phyloP scores from a whole-genome alignment of 2,797 vertebrate species.

The Ambastaia sidthimunki region DNA sequence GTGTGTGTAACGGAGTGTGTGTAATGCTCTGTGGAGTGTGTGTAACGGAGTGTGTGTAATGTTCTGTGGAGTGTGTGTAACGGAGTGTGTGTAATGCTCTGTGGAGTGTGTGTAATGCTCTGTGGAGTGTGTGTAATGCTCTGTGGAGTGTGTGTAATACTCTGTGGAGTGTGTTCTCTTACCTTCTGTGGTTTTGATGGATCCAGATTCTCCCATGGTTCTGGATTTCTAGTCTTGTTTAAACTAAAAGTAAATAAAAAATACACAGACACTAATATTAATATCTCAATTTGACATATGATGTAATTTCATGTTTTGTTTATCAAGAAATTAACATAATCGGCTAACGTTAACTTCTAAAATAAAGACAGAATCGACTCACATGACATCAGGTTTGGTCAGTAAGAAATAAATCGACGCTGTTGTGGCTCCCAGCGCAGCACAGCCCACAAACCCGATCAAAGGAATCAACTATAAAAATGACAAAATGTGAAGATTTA shows the following conservation, averaged over 20 bases:
- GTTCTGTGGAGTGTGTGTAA: too few relatives aligned
- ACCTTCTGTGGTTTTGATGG: slow-evolving; percentile 88
- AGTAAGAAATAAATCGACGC: slow-evolving; percentile 76
- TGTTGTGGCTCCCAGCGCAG: slow-evolving; percentile 71
- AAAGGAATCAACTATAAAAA: slow-evolving; percentile 85
- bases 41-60: too few relatives aligned
- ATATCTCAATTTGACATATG: neutral
- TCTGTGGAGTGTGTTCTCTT: slow-evolving; percentile 40
- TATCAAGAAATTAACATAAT: neutral
- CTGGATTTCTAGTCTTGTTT: slow-evolving; percentile 81
- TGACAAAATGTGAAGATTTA: neutral
- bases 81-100: too few relatives aligned
- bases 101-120: too few relatives aligned
- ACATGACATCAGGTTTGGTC: slow-evolving; percentile 87
- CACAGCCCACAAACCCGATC: slow-evolving; percentile 70
- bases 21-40: too few relatives aligned
- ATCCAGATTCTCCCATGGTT: slow-evolving; percentile 88
- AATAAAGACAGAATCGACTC: slow-evolving; percentile 64
- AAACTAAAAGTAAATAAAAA: slow-evolving; percentile 75
- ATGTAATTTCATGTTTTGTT: neutral
- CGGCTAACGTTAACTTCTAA: too few relatives aligned
- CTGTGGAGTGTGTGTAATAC: too few relatives aligned
- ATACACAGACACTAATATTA: neutral
- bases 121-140: too few relatives aligned
- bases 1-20: too few relatives aligned